phyloP scores from a whole-genome alignment of 1,140 invertebrate species.

The Belonocnema kinseyi region DNA sequence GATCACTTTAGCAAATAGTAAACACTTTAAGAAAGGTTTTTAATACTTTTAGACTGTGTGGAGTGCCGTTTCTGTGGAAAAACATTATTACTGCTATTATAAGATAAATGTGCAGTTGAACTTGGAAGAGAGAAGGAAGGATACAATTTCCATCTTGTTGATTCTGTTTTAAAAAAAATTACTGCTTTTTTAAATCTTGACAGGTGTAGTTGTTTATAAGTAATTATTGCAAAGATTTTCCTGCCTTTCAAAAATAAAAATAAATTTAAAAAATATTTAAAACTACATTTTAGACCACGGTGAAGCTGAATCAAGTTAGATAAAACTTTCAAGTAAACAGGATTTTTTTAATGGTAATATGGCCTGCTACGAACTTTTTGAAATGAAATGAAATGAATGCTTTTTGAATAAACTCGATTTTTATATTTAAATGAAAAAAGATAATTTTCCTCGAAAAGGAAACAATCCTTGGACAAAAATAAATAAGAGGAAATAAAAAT shows the following conservation, averaged over 20 bases:
- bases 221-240: constrained; percentile 1
- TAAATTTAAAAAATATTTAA: not conserved
- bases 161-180: not conserved
- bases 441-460: too few species aligned
- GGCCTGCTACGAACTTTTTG: too few species aligned
- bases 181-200: not conserved
- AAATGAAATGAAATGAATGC: too few species aligned
- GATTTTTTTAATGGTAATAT: not conserved
- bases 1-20: constrained; percentile 2
- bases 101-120: constrained; percentile 9
- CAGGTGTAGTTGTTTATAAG: not conserved
- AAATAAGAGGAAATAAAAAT: too few species aligned
- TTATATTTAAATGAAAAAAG: too few species aligned
- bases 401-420: too few species aligned
- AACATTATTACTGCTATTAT: constrained; percentile 12
- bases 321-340: not conserved
- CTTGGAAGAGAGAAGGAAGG: not conserved
- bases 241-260: not conserved
- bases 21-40: not conserved
- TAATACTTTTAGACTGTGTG: not conserved
- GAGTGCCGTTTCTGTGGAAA: not conserved
- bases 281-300: too few species aligned
- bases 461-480: too few species aligned
- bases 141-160: not conserved
- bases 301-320: too few species aligned